Base-by-base conservation (phyloP, 2,888 invertebrate genomes). In the Papilio protenor region DNA sequence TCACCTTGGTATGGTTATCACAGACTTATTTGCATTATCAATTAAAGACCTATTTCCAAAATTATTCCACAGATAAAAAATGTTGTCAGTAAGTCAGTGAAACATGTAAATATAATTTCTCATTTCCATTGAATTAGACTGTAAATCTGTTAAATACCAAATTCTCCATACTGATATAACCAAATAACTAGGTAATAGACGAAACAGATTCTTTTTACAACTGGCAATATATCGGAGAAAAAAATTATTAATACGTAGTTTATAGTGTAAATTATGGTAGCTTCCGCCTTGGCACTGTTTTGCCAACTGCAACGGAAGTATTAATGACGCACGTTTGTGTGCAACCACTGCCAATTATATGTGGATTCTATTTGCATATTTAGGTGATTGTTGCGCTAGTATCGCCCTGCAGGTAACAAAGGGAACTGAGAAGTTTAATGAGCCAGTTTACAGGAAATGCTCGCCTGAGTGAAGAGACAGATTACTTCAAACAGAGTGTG, bases 291-390 rank as follows among this genome's bases (percentile, higher is more conserved):
- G 69, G 66, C 80, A 78, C 79, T 81, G 80, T 80, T 81, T 82
- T 86, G 85, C 84, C 84, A 85, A 77, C 71, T 81, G 81, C 83
- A 82, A 75, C 82, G 85, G 85, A 86, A 83, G 78, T 75, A 79
- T 78, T 66, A 83, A 80, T 83, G 84, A 86, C 85, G 85, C 84
- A 84, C 80, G 80, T 73, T 80, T 64, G 71, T 49, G 69, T 52
- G 80, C 77, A 77, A 75, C 76, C 76, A 77, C 75, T 80, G 81
- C 59, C 66, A 80, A 79, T 80, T 82, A 82, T 82, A 81, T 82
- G 82, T 82, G 83, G 80, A 80, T 78, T 73, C 75, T 80, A 79
- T 79, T 79, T 75, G 59, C 75, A 81, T 80, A 82, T 78, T 69
- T 66, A 71, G 76, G 75, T 75, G 75, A 59, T 75, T 69, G 45